Base-by-base conservation (phyloP, 2,888 invertebrate genomes). In the Cheilosia grossa region DNA sequence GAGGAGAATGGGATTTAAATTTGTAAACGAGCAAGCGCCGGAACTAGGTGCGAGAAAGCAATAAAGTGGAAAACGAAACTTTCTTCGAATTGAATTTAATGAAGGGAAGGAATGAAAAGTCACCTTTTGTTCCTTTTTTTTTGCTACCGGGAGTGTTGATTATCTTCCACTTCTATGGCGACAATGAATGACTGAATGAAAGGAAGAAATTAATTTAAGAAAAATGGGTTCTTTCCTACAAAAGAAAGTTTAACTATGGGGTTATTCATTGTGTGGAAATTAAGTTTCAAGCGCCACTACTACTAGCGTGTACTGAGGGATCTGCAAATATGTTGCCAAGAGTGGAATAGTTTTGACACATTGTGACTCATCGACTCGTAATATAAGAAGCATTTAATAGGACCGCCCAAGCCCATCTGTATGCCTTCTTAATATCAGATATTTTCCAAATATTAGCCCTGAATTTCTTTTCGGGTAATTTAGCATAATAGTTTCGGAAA, bases 11-110 rank as follows among this genome's bases (percentile, higher is more conserved):
- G 24, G 19, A 9, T 7, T 49, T 21, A 19, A 53, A 24, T 5
- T n/a, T 51, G 15, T 15, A n/a, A 13, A 15, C 6, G 17, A 27
- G 2, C 42, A 67, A 15, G 27, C 13, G 6, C 5, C 21, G 47
- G 24, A 51, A 2, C 47, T 19, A 81, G 63, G 69, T 75, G 51
- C 24, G 51, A 53, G 42, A 42, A 61, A 21, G 58, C 44, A 75
- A 82, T 67, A 67, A 78, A 73, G 42, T 73, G 67, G 54, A 67
- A 63, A 51, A 51, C 56, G 24, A 73, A 73, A 73, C 58, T 78
- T 82, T 78, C 37, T 61, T 61, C 17, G 72, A 82, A 78, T 73
- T 73, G 49, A 78, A 73, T 73, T 63, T 78, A 72, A 40, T 44
- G 49, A 49, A 51, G 53, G 24, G 33, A 63, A 4, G 44, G 30